Evolutionary conservation across 2,797 vertebrate genomes (phyloP).

Genomic region (Holocentrus rufus): DNA sequence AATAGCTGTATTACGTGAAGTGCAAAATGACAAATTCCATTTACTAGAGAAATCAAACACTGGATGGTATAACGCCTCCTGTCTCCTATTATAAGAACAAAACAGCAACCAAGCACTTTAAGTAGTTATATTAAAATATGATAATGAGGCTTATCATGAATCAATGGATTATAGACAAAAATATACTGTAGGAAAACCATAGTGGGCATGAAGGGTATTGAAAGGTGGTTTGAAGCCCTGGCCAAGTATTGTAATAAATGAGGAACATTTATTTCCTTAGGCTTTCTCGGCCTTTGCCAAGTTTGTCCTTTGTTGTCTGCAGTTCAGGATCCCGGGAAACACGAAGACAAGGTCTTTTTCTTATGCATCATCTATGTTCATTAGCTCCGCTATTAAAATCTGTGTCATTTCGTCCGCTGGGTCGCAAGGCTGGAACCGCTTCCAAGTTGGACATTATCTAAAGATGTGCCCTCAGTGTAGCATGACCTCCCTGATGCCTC

Average conservation of each 20-base stretch:
- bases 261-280: slow-evolving; percentile 27
- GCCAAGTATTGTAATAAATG: slow-evolving; percentile 34
- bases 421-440: slow-evolving; percentile 35
- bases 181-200: too few relatives aligned
- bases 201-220: neutral
- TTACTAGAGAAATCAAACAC: slow-evolving; percentile 28
- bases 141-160: too few relatives aligned
- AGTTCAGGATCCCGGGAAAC: slow-evolving; percentile 38
- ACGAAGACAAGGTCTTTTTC: slow-evolving; percentile 53
- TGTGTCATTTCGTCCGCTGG: slow-evolving; percentile 50
- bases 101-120: too few relatives aligned
- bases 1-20: slow-evolving; percentile 47
- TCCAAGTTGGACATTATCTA: slow-evolving; percentile 46
- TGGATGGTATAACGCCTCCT: neutral
- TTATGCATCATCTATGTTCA: slow-evolving; percentile 73
- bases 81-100: neutral
- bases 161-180: too few relatives aligned
- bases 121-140: too few relatives aligned
- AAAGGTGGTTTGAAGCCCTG: slow-evolving; percentile 18
- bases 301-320: slow-evolving; percentile 52
- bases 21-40: slow-evolving; percentile 21
- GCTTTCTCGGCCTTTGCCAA: slow-evolving; percentile 29
- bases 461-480: slow-evolving; percentile 28
- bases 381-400: slow-evolving; percentile 66
- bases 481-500: slow-evolving; percentile 20